These are phyloP conservation scores for Xiphophorus couchianus DNA, from an alignment of 2,113 vertebrate genomes.

Conservation along the genomic window DNA sequence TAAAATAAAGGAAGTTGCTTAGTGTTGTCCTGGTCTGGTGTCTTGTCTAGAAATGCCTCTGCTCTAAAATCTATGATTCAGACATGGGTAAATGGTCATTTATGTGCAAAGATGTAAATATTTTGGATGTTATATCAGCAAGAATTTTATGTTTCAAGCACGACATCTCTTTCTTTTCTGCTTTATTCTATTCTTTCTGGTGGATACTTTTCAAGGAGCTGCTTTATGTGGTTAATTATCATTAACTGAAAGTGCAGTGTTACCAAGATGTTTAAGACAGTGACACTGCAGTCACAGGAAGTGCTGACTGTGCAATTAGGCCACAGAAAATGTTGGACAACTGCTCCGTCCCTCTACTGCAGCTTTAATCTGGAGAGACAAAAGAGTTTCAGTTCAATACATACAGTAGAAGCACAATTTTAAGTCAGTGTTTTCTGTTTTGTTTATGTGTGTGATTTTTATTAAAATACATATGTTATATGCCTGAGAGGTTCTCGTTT, in stretches of 20 bases:
- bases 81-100: background rate
- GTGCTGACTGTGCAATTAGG: slow-evolving; percentile 74
- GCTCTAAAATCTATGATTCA: background rate
- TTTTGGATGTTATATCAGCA: too few species aligned
- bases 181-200: background rate
- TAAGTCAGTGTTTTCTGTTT: background rate
- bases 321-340: slow-evolving; percentile 65
- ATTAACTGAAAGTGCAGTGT: slow-evolving; percentile 65
- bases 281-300: slow-evolving; percentile 58
- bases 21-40: background rate
- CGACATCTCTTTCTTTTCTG: slow-evolving; percentile 7
- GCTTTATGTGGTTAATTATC: slow-evolving; percentile 55
- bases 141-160: background rate
- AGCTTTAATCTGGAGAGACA: slow-evolving; percentile 43
- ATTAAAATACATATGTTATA: background rate
- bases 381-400: slow-evolving; percentile 24
- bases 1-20: slow-evolving; percentile 26
- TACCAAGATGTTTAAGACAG: slow-evolving; percentile 63
- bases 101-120: background rate
- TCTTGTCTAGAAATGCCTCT: background rate
- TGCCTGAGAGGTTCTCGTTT: slow-evolving; percentile 4
- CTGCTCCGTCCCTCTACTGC: slow-evolving; percentile 55
- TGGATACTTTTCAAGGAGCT: slow-evolving; percentile 36
- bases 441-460: slow-evolving; percentile 4
- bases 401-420: background rate